A percentile compares a stretch with the other conserved stretches of the same genome.
Conservation (phyloP, 30 jellyfish, hydroid and myxozoan genomes). For the Hydractinia echinata region DNA sequence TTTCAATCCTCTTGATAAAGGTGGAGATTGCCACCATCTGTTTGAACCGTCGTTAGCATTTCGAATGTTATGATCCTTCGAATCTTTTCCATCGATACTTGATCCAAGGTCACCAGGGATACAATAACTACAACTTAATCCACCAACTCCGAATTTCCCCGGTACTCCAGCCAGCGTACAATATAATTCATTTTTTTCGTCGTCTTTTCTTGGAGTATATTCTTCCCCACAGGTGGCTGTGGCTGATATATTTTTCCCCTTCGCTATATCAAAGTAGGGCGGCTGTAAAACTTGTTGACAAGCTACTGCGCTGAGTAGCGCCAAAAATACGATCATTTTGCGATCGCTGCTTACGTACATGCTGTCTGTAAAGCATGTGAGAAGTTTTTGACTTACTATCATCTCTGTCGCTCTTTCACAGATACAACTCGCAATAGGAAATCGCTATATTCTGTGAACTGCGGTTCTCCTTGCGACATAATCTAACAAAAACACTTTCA, state of each 20-base stretch:
- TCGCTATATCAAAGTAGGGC: conserved; percentile 80
- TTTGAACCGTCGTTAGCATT: conserved; percentile 86
- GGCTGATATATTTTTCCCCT: conserved; percentile 68
- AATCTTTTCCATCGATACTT: conserved; percentile 14
- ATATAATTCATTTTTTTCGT: conserved; percentile 58
- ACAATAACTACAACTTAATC: conserved; percentile 75
- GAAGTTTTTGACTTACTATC: too few species aligned
- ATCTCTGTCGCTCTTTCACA: too few species aligned
- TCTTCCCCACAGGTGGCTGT: conserved; percentile 89
- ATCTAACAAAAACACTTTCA: too few species aligned
- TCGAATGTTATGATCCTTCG: conserved; percentile 54
- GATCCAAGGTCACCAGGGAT: conserved; percentile 57
- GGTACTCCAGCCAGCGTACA: conserved; percentile 86
- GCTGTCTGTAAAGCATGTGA: too few species aligned
- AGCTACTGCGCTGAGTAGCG: conserved; percentile 13
- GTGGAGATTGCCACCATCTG: conserved; percentile 96
- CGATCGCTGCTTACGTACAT: too few species aligned
- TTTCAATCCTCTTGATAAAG: conserved; percentile 81
- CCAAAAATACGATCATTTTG: neutral
- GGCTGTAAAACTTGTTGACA: conserved; percentile 57
- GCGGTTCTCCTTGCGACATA: too few species aligned
- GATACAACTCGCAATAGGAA: too few species aligned
- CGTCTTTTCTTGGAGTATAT: conserved; percentile 45
- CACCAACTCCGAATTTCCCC: conserved; percentile 61
- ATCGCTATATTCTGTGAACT: too few species aligned